Evolutionary conservation across 2,888 invertebrate genomes (phyloP).

Genomic region (Thymelicus acteon): DNA sequence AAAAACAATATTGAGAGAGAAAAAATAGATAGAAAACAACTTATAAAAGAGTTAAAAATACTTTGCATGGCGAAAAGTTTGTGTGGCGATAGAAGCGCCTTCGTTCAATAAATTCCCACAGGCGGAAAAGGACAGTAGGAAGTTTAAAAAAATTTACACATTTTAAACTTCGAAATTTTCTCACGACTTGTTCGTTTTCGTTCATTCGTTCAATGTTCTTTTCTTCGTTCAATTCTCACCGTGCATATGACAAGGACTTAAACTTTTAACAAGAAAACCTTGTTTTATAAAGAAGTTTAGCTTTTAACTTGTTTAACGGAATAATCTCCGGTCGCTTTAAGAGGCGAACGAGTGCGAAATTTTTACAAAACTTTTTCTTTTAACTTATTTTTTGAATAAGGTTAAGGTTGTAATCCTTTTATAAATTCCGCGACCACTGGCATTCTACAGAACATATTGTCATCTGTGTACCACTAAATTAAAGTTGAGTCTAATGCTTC

Average conservation of each 20-base stretch:
- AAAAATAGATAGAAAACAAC: no score
- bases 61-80: no score
- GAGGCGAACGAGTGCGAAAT: slow-evolving; percentile 1
- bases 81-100: not conserved
- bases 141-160: slow-evolving; percentile 6
- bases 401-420: not conserved
- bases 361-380: not conserved
- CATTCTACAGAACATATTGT: not conserved
- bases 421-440: not conserved
- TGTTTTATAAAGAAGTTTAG: slow-evolving; percentile 21
- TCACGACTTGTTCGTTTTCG: slow-evolving; percentile 5
- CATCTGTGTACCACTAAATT: no score
- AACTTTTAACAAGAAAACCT: slow-evolving; percentile 20
- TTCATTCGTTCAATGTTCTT: slow-evolving; percentile 8
- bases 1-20: no score
- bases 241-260: slow-evolving; percentile 15
- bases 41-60: no score
- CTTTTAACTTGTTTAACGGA: slow-evolving; percentile 28
- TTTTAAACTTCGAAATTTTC: slow-evolving; percentile 3
- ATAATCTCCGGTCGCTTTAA: slow-evolving; percentile 38
- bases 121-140: not conserved
- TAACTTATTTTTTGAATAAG: not conserved
- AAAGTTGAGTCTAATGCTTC: no score
- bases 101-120: not conserved
- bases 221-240: slow-evolving; percentile 7